Base-by-base conservation (phyloP, 2,888 invertebrate species). In the Clivina fossor region DNA sequence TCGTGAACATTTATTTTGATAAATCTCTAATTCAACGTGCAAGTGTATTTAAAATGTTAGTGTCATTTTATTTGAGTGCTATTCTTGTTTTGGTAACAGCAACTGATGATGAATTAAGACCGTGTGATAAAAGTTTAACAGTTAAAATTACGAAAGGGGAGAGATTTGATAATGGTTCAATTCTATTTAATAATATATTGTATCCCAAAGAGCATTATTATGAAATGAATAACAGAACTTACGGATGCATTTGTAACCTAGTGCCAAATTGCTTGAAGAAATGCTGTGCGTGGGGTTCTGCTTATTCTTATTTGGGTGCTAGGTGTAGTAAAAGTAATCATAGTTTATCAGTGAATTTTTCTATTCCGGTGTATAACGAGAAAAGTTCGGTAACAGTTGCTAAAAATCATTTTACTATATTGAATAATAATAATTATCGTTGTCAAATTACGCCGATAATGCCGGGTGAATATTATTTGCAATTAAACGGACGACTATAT, bases 211-310 rank as follows among this genome's bases (percentile, higher is more conserved):
- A 4, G 3, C 9, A 46, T 18, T 46, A 46, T 26, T 46, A 46
- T 9, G 20, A 16, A 2, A n/a, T 15, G 16, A 15, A 37, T 15
- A 32, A 24, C n/a, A 37, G 13, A 18, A 48, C 20, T 5, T 15
- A 7, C n/a, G 48, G 48, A 13, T 48, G 48, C 16, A 15, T 37
- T 18, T 48, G 48, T 5, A 24, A 48, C 4, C 7, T 32, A 9
- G 16, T 20, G 20, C n/a, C 18, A 16, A 18, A 7, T 2, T 48
- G 48, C 37, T n/a, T 48, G n/a, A 16, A 28, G 15, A 40, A 40
- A 38, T 50, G 50, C 28, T 50, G 50, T 16, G 40, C 50, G 19
- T 22, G 8, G 20, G 35, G 47, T 2, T 48, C 5, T 35, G 47
- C 16, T 3, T 26, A 48, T 24, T 8, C 20, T 19, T n/a, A n/a